phyloP scores from a whole-genome alignment of 1,140 invertebrate genomes.

The Melitaea cinxia region DNA sequence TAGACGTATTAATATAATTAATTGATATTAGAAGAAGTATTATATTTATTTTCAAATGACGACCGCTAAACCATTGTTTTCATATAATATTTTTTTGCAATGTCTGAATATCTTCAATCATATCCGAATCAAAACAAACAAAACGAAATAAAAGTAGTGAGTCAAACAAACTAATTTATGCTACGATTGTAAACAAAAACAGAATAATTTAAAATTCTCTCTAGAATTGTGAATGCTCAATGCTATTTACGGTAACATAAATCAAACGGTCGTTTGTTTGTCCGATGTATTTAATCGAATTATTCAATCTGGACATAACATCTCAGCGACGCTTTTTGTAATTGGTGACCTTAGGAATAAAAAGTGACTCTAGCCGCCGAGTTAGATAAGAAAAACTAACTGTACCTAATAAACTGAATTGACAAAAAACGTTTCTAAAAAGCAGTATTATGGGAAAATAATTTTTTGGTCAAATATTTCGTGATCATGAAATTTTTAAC shows the following conservation, averaged over 20 bases:
- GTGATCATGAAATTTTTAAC: constrained; percentile 1
- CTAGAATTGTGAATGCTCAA: constrained; percentile 4
- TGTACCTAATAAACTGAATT: not conserved
- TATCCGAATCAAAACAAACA: not conserved
- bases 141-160: too few relatives aligned
- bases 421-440: constrained; percentile 10
- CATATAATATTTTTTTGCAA: too few relatives aligned
- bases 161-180: not conserved
- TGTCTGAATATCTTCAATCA: not conserved
- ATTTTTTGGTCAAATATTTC: not conserved
- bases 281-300: constrained; percentile 26
- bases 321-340: constrained; percentile 27
- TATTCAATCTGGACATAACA: constrained; percentile 34
- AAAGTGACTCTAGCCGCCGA: constrained; percentile 18
- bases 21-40: too few relatives aligned
- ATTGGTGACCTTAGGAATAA: constrained; percentile 28
- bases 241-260: constrained; percentile 10
- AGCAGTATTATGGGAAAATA: not conserved
- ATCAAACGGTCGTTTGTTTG: constrained; percentile 31
- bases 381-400: not conserved
- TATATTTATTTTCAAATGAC: too few relatives aligned
- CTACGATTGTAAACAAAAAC: not conserved
- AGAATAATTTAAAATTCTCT: constrained; percentile 1
- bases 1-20: too few relatives aligned
- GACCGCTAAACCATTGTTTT: too few relatives aligned